A percentile compares a stretch with the other conserved stretches of the same genome.
Conservation (phyloP, 2,797 vertebrate species). For the Bryconaethiops microstoma region DNA sequence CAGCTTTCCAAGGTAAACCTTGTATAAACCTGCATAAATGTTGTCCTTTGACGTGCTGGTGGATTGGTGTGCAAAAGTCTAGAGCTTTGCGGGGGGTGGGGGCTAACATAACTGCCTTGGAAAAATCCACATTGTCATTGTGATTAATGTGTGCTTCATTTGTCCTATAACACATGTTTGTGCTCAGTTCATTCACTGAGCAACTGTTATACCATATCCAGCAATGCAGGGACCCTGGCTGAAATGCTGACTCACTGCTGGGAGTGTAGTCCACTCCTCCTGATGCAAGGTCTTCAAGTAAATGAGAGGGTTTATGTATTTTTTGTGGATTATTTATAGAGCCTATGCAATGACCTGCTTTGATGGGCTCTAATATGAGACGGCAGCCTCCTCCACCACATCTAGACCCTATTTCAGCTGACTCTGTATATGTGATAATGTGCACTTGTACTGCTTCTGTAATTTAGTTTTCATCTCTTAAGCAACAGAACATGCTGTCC, state of each 20-base stretch:
- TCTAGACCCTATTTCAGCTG: slow-evolving; percentile 14
- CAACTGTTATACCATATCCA: background rate
- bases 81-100: background rate
- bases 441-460: slow-evolving; percentile 5
- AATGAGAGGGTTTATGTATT: slow-evolving; percentile 31
- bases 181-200: background rate
- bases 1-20: slow-evolving; percentile 85
- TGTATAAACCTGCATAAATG: background rate
- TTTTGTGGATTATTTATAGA: slow-evolving; percentile 52
- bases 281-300: slow-evolving; percentile 15
- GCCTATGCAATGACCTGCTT: slow-evolving; percentile 16
- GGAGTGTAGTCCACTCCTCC: background rate
- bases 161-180: background rate
- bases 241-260: slow-evolving; percentile 38
- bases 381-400: background rate
- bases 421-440: slow-evolving; percentile 13
- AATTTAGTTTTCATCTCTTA: slow-evolving; percentile 1
- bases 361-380: slow-evolving; percentile 42
- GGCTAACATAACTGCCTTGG: background rate
- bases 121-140: background rate
- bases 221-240: background rate
- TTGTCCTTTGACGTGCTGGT: background rate
- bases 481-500: slow-evolving; percentile 5
- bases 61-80: background rate
- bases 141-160: background rate